A percentile compares a stretch with the other conserved stretches of the same genome.
Evolutionary conservation across 2,888 invertebrate species (phyloP).

Genomic region (Arrhopalites spinosus): DNA sequence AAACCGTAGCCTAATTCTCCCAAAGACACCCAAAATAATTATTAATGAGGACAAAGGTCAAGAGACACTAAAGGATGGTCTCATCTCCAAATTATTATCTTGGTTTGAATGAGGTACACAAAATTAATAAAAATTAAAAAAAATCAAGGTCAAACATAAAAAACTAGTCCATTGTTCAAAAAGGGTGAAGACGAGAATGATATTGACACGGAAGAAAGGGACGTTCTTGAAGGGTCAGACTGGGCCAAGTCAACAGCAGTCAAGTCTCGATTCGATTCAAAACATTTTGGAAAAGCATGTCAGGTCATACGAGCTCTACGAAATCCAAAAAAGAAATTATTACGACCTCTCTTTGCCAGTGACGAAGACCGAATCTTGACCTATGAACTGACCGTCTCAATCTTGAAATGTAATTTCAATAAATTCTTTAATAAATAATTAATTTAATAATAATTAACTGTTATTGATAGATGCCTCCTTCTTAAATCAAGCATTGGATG

Average conservation of each 20-base stretch:
- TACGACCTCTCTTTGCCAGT: constrained; percentile 44
- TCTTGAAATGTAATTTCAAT: constrained; percentile 44
- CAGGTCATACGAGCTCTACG: constrained; percentile 49
- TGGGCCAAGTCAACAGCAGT: constrained; percentile 21
- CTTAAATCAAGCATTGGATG: constrained; percentile 47
- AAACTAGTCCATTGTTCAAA: no score
- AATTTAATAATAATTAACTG: no score
- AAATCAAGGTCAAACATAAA: no score
- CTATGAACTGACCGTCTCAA: constrained; percentile 49
- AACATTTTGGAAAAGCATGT: constrained; percentile 47
- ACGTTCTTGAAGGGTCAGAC: constrained; percentile 9
- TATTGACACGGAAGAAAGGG: constrained; percentile 1
- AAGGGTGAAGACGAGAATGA: neutral
- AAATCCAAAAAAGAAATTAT: constrained; percentile 34
- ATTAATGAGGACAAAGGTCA: no score
- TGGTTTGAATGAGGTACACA: no score
- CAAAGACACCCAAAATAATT: no score
- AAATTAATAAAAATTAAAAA: no score
- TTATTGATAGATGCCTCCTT: constrained; percentile 37
- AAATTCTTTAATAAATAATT: no score
- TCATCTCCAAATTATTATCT: no score
- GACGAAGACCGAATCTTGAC: constrained; percentile 51
- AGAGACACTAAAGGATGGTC: no score
- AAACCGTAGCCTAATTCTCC: no score
- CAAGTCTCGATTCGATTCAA: constrained; percentile 45